These are phyloP conservation scores for Graptemys geographica DNA, from an alignment of 2,797 vertebrate species.

Conservation along the genomic window DNA sequence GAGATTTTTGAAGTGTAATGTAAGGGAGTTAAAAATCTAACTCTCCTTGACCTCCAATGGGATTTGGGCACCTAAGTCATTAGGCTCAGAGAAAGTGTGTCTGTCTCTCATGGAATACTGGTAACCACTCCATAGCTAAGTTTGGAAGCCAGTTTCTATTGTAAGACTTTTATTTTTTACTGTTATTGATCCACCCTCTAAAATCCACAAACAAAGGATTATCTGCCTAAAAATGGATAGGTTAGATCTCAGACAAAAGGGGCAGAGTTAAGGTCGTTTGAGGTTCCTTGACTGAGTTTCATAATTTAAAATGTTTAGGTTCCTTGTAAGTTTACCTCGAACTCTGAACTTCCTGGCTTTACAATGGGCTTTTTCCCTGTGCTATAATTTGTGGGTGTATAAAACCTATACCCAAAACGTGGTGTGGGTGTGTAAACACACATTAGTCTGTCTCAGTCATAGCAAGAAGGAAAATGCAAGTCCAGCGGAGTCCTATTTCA, in stretches of 20 bases:
- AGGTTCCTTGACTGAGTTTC: neutral
- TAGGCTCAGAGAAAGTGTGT: neutral
- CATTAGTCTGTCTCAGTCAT: accelerated
- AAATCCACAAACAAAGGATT: neutral
- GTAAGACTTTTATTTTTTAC: neutral
- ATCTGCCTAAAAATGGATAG: neutral
- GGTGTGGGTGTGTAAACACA: accelerated
- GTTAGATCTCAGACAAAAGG: neutral
- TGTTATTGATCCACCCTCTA: neutral
- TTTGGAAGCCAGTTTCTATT: neutral
- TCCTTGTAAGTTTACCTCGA: neutral
- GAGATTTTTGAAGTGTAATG: neutral
- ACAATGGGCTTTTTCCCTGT: too few relatives aligned
- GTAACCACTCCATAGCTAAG: neutral
- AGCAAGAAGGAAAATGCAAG: neutral
- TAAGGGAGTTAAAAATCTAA: neutral
- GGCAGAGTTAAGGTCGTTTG: neutral
- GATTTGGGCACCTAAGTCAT: neutral
- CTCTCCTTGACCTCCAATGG: neutral
- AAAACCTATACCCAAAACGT: neutral
- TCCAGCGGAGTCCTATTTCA: neutral
- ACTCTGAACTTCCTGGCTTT: neutral
- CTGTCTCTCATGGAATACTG: neutral
- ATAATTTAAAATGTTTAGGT: neutral
- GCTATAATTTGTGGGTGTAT: neutral